phyloP scores from a whole-genome alignment of 2,888 invertebrate species.

The Drosophila nigricruria region DNA sequence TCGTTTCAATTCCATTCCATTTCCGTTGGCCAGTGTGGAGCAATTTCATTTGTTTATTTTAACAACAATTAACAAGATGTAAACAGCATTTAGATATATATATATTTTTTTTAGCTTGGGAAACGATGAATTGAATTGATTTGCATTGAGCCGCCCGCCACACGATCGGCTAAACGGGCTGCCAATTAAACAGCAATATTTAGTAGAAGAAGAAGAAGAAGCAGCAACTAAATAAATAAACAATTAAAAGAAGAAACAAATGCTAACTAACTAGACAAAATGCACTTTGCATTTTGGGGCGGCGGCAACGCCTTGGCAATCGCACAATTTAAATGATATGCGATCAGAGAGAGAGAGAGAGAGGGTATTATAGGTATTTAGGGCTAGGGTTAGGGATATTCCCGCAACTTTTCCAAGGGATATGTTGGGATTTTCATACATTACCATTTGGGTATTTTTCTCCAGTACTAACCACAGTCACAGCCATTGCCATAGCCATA shows the following conservation, averaged over 20 bases:
- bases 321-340: background rate
- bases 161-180: conserved; percentile 52
- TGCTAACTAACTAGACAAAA: conserved; percentile 38
- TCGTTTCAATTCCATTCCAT: background rate
- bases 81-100: conserved; percentile 19
- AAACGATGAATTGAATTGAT: conserved; percentile 55
- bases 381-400: background rate
- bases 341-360: too few relatives aligned
- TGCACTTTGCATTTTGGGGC: conserved; percentile 22
- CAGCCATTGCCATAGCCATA: background rate
- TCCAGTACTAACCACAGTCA: background rate
- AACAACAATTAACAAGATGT: conserved; percentile 54
- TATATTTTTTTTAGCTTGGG: conserved; percentile 25
- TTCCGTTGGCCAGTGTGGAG: conserved; percentile 37
- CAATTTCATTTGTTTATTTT: conserved; percentile 48
- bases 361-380: too few relatives aligned
- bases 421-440: conserved; percentile 9
- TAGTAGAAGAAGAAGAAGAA: background rate
- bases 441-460: conserved; percentile 38
- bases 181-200: conserved; percentile 45
- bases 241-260: conserved; percentile 6
- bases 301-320: conserved; percentile 22
- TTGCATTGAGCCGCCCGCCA: conserved; percentile 49
- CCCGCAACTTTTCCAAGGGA: background rate
- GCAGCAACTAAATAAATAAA: conserved; percentile 3